These are phyloP conservation scores for Channa maculata DNA, from an alignment of 2,113 vertebrate genomes.

Conservation along the genomic window DNA sequence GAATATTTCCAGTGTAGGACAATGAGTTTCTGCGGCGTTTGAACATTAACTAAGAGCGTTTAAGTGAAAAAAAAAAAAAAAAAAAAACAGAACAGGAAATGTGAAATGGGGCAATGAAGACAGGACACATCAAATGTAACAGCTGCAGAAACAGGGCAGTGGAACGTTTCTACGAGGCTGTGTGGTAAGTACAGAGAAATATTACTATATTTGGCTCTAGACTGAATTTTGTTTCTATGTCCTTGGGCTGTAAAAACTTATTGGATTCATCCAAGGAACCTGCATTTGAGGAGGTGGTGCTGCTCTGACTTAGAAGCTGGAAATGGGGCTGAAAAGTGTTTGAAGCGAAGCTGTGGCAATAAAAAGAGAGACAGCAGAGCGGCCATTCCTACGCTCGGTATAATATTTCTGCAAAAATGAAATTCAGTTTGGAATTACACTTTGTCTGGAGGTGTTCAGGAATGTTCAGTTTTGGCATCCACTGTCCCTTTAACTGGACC, in stretches of 20 bases:
- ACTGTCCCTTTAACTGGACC: conserved; percentile 26
- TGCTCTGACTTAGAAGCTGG: conserved; percentile 41
- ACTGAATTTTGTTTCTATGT: conserved; percentile 11
- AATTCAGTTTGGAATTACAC: neutral
- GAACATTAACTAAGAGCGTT: conserved; percentile 2
- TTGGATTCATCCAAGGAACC: conserved; percentile 26
- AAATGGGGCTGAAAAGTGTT: conserved; percentile 15
- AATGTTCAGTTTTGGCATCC: neutral
- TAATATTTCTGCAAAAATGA: conserved; percentile 3
- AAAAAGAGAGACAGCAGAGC: neutral
- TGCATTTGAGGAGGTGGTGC: conserved; percentile 43
- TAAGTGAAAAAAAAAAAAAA: conserved; percentile 3
- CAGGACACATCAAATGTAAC: neutral
- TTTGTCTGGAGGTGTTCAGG: neutral
- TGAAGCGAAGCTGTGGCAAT: conserved; percentile 8
- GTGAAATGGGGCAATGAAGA: conserved; percentile 35
- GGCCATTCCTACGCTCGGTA: conserved; percentile 1
- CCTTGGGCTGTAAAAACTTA: conserved; percentile 45
- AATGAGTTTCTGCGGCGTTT: conserved; percentile 2
- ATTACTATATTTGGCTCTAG: conserved; percentile 18
- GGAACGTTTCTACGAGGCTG: conserved; percentile 3
- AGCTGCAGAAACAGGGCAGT: conserved; percentile 9
- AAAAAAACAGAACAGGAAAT: conserved; percentile 29
- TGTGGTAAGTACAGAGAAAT: conserved; percentile 4
- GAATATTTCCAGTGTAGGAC: neutral